These are phyloP conservation scores for Xestia xanthographa DNA, from an alignment of 2,888 invertebrate species.

Conservation along the genomic window DNA sequence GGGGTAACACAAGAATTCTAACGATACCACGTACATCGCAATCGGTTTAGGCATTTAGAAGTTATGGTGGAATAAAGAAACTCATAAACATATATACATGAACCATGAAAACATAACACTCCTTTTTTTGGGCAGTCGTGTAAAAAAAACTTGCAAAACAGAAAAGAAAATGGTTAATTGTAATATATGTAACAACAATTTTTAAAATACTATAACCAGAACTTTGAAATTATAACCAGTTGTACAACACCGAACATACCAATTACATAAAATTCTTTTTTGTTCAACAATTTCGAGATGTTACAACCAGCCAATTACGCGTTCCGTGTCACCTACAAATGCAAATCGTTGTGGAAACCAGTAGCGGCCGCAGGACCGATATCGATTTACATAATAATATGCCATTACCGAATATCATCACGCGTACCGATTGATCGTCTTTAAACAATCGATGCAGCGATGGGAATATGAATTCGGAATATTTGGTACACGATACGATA, in stretches of 20 bases:
- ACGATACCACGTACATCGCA: too few species aligned
- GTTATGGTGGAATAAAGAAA: too few species aligned
- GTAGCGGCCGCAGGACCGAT: slow-evolving; percentile 46
- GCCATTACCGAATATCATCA: slow-evolving; percentile 64
- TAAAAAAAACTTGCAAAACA: background rate
- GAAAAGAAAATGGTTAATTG: slow-evolving; percentile 5
- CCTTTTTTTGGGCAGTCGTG: too few species aligned
- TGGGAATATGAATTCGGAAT: slow-evolving; percentile 39
- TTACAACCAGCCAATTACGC: slow-evolving; percentile 47
- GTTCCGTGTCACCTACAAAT: slow-evolving; percentile 53
- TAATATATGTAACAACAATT: background rate
- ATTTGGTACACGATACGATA: background rate
- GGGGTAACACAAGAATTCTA: too few species aligned
- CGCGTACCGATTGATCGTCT: slow-evolving; percentile 53
- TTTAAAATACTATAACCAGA: background rate
- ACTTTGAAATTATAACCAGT: slow-evolving; percentile 14
- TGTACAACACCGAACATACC: slow-evolving; percentile 26
- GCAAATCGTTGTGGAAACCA: slow-evolving; percentile 53
- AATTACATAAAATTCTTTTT: slow-evolving; percentile 40
- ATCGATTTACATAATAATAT: slow-evolving; percentile 63
- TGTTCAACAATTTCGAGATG: slow-evolving; percentile 30
- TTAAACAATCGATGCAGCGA: slow-evolving; percentile 47
- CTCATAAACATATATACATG: too few species aligned
- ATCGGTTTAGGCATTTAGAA: too few species aligned
- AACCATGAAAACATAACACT: too few species aligned